Conservation (phyloP, 2,797 vertebrate species). For the Notolabrus celidotus region DNA sequence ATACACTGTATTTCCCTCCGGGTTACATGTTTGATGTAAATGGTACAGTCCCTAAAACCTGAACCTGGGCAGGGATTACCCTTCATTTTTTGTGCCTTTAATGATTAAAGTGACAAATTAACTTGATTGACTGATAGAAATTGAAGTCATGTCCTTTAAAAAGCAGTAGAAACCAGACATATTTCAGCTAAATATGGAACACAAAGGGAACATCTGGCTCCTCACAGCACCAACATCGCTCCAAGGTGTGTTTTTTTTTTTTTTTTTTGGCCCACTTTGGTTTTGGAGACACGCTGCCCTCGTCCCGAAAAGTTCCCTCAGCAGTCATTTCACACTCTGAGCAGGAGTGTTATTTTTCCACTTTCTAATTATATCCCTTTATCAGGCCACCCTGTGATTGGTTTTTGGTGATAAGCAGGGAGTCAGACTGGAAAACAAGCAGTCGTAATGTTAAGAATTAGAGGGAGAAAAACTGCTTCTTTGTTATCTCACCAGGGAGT, state of each 20-base stretch:
- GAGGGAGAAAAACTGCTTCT: constrained; percentile 58
- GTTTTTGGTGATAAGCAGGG: constrained; percentile 73
- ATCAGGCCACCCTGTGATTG: constrained; percentile 76
- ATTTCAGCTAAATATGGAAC: constrained; percentile 16
- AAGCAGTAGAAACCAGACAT: neutral
- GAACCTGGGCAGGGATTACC: too few species aligned
- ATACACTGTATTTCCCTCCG: too few species aligned
- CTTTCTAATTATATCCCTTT: constrained; percentile 80
- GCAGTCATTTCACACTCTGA: constrained; percentile 58
- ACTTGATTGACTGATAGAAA: neutral
- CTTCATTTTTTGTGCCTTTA: neutral
- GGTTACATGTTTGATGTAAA: too few species aligned
- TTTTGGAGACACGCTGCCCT: constrained; percentile 25
- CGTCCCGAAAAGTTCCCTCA: constrained; percentile 32
- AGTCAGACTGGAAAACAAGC: constrained; percentile 62
- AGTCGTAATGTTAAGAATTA: constrained; percentile 76
- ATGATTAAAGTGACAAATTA: neutral
- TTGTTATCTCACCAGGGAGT: constrained; percentile 67
- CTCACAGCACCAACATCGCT: constrained; percentile 1
- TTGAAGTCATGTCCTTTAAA: constrained; percentile 5
- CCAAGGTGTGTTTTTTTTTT: constrained; percentile 22
- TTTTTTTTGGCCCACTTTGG: constrained; percentile 35
- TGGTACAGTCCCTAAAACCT: too few species aligned
- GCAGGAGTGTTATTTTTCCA: constrained; percentile 69
- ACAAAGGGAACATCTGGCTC: constrained; percentile 21